Conservation (phyloP, 2,888 invertebrate species). For the Trissonchulus latispiculum region DNA sequence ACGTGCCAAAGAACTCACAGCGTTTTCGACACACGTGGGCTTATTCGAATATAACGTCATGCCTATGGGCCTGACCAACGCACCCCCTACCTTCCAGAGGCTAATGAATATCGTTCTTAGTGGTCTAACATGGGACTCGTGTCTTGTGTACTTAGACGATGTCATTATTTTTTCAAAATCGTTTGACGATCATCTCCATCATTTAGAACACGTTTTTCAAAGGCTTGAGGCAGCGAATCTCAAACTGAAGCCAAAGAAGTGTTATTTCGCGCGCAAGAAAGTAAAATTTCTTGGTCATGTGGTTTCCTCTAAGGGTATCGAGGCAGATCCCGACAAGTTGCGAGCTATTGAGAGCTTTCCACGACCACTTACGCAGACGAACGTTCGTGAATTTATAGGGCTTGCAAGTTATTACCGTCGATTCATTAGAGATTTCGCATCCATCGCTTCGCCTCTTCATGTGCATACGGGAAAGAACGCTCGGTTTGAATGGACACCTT, state of each 20-base stretch:
- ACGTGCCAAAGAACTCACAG: neutral
- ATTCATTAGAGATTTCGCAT: neutral
- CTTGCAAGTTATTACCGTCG: neutral
- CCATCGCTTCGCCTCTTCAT: neutral
- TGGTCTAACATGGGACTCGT: neutral
- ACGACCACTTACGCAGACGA: neutral
- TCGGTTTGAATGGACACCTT: neutral
- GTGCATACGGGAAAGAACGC: neutral
- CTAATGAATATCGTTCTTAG: neutral
- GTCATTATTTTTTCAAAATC: neutral
- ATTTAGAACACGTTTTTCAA: neutral
- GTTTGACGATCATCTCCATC: neutral
- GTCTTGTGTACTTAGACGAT: neutral
- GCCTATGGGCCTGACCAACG: neutral
- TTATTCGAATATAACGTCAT: slow-evolving; percentile 4
- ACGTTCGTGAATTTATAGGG: neutral
- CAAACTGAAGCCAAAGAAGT: neutral
- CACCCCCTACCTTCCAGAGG: neutral
- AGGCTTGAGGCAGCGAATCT: neutral
- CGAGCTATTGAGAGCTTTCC: neutral
- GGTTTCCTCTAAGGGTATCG: neutral
- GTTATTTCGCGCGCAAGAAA: neutral
- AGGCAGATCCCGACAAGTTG: neutral
- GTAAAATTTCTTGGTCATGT: neutral
- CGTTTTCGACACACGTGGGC: neutral